Conservation (phyloP, 2,888 invertebrate genomes). For the Venusia cambrica region DNA sequence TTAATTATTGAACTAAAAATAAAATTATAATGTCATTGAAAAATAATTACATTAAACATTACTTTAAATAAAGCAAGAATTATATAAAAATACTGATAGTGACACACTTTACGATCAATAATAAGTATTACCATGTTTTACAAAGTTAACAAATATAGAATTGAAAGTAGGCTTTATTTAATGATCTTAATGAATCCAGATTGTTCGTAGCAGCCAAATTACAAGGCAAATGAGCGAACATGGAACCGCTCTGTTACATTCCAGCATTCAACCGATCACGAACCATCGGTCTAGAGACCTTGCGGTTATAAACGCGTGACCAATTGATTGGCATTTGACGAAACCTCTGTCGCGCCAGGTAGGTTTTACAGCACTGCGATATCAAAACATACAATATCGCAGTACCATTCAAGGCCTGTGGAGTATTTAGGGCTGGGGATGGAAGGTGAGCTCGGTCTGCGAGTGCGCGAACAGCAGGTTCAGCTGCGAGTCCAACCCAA, state of each 20-base stretch:
- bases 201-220: slow-evolving; percentile 22
- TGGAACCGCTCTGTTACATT: slow-evolving; percentile 30
- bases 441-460: slow-evolving; percentile 84
- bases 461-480: slow-evolving; percentile 84
- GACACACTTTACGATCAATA: too few relatives aligned
- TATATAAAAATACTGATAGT: slow-evolving; percentile 50
- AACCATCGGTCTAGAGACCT: slow-evolving; percentile 36
- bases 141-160: slow-evolving; percentile 20
- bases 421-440: slow-evolving; percentile 73
- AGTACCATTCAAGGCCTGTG: slow-evolving; percentile 57
- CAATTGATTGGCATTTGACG: slow-evolving; percentile 68
- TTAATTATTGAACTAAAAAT: slow-evolving; percentile 18
- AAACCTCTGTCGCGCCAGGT: slow-evolving; percentile 70
- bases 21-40: slow-evolving; percentile 9
- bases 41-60: slow-evolving; percentile 12
- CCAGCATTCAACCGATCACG: slow-evolving; percentile 47
- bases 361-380: slow-evolving; percentile 56
- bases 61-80: slow-evolving; percentile 31
- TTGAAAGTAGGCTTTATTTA: slow-evolving; percentile 15
- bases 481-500: slow-evolving; percentile 85
- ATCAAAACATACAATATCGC: slow-evolving; percentile 41
- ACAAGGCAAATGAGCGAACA: slow-evolving; percentile 28
- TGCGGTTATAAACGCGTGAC: slow-evolving; percentile 62
- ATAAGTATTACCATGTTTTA: too few relatives aligned
- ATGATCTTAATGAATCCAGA: slow-evolving; percentile 17